Evolutionary conservation across 2,888 invertebrate genomes (phyloP).

Genomic region (Plebejus argus): DNA sequence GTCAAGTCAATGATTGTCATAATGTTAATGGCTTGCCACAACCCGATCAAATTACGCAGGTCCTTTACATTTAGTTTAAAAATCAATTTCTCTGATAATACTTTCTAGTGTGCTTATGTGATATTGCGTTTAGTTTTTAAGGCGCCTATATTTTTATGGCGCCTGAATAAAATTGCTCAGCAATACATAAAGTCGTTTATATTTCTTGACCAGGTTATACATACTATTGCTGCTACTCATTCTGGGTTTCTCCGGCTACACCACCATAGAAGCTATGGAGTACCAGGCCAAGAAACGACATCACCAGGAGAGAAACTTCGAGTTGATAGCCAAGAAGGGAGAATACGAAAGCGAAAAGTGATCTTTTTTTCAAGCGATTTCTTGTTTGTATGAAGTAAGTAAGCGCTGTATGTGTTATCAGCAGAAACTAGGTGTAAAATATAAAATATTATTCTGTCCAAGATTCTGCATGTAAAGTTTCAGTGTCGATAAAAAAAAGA

Average conservation of each 20-base stretch:
- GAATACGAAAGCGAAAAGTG: conserved; percentile 49
- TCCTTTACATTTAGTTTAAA: too few relatives aligned
- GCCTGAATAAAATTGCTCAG: not conserved
- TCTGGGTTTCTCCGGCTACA: conserved; percentile 88
- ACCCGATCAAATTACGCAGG: too few relatives aligned
- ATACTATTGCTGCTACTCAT: conserved; percentile 84
- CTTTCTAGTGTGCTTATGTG: not conserved
- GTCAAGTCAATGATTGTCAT: too few relatives aligned
- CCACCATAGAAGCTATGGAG: conserved; percentile 83
- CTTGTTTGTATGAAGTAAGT: conserved; percentile 4
- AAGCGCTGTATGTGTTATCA: not conserved
- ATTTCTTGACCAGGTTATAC: conserved; percentile 79
- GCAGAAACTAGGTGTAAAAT: not conserved
- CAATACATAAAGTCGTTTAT: not conserved
- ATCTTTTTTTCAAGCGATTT: conserved; percentile 13
- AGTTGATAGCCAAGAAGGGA: conserved; percentile 59
- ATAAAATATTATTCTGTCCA: not conserved
- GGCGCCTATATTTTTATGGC: not conserved
- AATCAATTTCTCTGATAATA: too few relatives aligned
- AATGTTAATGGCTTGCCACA: too few relatives aligned
- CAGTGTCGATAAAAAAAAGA: not conserved
- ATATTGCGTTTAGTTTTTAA: not conserved
- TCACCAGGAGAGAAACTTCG: conserved; percentile 66
- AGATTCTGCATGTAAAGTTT: not conserved
- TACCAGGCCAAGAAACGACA: conserved; percentile 65